These are phyloP conservation scores for Lepus timidus DNA, from an alignment of 2,113 vertebrate genomes.

Conservation along the genomic window DNA sequence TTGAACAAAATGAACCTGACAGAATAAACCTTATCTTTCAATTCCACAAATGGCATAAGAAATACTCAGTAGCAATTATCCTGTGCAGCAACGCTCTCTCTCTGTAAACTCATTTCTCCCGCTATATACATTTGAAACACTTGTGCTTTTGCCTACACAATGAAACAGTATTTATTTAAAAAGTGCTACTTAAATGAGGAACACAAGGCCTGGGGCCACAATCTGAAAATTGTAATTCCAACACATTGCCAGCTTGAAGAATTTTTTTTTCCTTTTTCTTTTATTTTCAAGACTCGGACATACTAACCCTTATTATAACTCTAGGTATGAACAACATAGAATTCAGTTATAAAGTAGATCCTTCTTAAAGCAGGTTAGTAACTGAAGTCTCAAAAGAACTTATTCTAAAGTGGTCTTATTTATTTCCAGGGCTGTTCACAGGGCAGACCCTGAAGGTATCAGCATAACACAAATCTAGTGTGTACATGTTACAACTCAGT, in stretches of 20 bases:
- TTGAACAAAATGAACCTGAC: conserved; percentile 82
- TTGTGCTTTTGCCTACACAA: conserved; percentile 89
- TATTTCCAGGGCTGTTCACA: conserved; percentile 64
- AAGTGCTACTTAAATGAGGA: conserved; percentile 81
- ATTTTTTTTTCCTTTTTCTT: neutral
- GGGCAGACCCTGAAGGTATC: conserved; percentile 59
- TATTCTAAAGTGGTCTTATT: conserved; percentile 61
- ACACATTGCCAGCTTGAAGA: conserved; percentile 65
- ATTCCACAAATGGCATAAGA: conserved; percentile 81
- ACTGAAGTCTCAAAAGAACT: conserved; percentile 79
- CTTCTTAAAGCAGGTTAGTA: conserved; percentile 69
- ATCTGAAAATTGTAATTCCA: conserved; percentile 75
- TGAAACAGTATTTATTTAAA: conserved; percentile 82
- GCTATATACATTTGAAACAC: conserved; percentile 85
- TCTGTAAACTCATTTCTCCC: conserved; percentile 82
- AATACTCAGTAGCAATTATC: conserved; percentile 84
- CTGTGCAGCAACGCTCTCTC: conserved; percentile 80
- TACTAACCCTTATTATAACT: conserved; percentile 59
- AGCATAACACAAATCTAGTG: conserved; percentile 64
- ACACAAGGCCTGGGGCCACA: conserved; percentile 78
- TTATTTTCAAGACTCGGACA: conserved; percentile 43
- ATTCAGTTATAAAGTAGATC: conserved; percentile 70
- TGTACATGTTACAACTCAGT: conserved; percentile 67
- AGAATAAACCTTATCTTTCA: conserved; percentile 80
- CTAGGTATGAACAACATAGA: conserved; percentile 68